Evolutionary conservation across 1,140 invertebrate species (phyloP).

Genomic region (Drosophila tristis): DNA sequence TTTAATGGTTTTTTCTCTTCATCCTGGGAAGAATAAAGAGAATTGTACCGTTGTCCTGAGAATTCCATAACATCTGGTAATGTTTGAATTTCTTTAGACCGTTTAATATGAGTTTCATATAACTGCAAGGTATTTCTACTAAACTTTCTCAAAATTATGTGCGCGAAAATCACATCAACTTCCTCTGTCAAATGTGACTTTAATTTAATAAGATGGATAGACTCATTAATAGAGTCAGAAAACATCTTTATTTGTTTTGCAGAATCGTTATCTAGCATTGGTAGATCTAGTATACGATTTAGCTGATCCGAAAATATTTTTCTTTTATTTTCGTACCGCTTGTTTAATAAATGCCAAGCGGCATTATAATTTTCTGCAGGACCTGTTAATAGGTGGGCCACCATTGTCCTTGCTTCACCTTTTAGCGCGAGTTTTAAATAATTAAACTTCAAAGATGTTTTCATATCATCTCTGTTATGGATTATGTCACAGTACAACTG

Average conservation of each 20-base stretch:
- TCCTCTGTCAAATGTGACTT: not conserved
- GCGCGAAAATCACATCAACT: conserved; percentile 10
- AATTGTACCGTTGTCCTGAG: not conserved
- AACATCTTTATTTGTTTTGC: not conserved
- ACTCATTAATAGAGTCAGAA: conserved; percentile 1
- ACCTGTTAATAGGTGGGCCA: no score
- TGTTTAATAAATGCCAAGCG: no score
- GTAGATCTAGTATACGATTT: conserved; percentile 9
- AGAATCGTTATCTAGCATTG: not conserved
- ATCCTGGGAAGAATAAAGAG: no score
- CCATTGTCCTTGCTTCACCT: no score
- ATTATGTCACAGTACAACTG: no score
- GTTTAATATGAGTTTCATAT: conserved; percentile 3
- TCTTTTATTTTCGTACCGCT: not conserved
- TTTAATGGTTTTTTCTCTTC: no score
- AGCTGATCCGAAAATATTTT: conserved; percentile 5
- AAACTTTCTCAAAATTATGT: not conserved
- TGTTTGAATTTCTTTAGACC: not conserved
- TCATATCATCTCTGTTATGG: no score
- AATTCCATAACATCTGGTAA: not conserved
- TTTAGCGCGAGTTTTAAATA: no score
- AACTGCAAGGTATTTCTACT: not conserved
- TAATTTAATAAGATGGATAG: not conserved
- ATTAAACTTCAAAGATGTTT: no score
- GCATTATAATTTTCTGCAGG: no score